phyloP scores from a whole-genome alignment of 1,140 invertebrate genomes.

The Orchestia grillus region DNA sequence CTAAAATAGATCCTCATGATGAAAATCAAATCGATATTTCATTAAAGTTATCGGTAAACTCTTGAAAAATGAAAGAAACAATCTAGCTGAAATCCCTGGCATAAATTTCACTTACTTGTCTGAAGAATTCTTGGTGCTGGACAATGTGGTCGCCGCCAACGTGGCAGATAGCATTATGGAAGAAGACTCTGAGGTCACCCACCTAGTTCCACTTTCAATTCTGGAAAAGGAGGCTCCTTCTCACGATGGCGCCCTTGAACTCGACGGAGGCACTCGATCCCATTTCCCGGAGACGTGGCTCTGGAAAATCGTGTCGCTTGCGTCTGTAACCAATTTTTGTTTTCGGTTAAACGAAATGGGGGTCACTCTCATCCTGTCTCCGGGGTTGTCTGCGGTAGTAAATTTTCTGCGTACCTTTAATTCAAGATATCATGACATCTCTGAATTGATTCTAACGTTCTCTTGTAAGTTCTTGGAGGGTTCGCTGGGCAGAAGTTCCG shows the following conservation, averaged over 20 bases:
- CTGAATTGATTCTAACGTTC: not conserved
- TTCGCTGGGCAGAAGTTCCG: not conserved
- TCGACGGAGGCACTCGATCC: conserved; percentile 70
- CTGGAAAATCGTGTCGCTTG: not conserved
- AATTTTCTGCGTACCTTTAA: not conserved
- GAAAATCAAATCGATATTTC: not conserved
- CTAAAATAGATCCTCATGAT: not conserved
- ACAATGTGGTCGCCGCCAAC: not conserved
- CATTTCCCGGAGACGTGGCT: conserved; percentile 80
- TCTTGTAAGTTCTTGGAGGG: not conserved
- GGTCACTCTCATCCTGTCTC: not conserved
- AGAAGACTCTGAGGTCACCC: not conserved
- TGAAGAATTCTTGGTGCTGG: not conserved
- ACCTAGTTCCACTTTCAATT: not conserved
- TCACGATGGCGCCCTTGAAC: not conserved
- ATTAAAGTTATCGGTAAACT: not conserved
- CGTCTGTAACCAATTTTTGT: not conserved
- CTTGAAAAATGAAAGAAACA: not conserved
- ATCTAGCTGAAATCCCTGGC: not conserved
- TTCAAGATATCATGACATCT: not conserved
- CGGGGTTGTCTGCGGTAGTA: not conserved
- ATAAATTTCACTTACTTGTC: not conserved
- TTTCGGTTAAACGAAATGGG: not conserved
- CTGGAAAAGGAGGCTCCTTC: not conserved
- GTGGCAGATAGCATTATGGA: not conserved